Evolutionary conservation across 2,888 invertebrate genomes (phyloP).

Genomic region (Cremastinae sp.): DNA sequence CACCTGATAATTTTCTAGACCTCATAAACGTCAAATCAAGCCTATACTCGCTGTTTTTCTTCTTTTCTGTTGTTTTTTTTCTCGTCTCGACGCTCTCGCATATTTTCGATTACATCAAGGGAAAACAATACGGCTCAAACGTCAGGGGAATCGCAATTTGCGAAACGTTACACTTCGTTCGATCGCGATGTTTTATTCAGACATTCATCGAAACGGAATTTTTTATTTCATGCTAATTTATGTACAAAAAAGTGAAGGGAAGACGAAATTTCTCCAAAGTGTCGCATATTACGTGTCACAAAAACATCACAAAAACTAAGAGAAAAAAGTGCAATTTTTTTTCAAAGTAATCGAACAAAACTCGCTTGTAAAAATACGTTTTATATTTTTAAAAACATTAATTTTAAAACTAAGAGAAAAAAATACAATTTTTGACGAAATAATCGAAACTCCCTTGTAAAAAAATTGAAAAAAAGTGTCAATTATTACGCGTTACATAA

Average conservation of each 20-base stretch:
- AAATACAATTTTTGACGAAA: too few relatives aligned
- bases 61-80: constrained; percentile 16
- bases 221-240: neutral
- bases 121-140: neutral
- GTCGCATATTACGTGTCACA: too few relatives aligned
- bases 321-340: too few relatives aligned
- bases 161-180: constrained; percentile 1
- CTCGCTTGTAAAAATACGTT: too few relatives aligned
- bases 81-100: neutral
- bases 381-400: too few relatives aligned
- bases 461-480: neutral
- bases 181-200: neutral
- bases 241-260: neutral
- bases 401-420: too few relatives aligned
- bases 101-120: constrained; percentile 24
- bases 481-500: neutral
- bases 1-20: constrained; percentile 7
- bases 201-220: neutral
- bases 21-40: constrained; percentile 1
- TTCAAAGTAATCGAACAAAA: too few relatives aligned
- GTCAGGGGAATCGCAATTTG: neutral
- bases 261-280: neutral
- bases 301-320: too few relatives aligned
- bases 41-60: constrained; percentile 21
- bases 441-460: too few relatives aligned